These are phyloP conservation scores for Tinea semifulvella DNA, from an alignment of 2,888 invertebrate species.

Conservation along the genomic window DNA sequence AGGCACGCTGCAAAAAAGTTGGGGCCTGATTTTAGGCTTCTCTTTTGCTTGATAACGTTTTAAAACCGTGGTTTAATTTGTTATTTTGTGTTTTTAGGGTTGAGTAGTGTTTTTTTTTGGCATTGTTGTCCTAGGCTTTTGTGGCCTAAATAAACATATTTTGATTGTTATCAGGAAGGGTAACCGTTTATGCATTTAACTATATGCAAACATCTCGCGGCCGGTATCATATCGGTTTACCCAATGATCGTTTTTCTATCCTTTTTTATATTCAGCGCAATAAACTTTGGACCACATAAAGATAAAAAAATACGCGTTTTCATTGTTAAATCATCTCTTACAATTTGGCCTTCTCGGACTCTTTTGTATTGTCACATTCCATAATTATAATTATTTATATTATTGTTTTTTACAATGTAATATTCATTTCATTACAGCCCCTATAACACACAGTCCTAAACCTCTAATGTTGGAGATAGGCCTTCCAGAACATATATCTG, in stretches of 20 bases:
- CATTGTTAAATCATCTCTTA: too few species aligned
- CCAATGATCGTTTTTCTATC: conserved; percentile 1
- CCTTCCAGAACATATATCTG: too few species aligned
- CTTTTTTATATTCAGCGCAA: neutral
- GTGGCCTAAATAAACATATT: conserved; percentile 11
- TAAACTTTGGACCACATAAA: conserved; percentile 1
- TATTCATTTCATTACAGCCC: too few species aligned
- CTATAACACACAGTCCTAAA: too few species aligned
- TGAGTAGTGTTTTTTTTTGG: neutral
- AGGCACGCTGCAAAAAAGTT: too few species aligned
- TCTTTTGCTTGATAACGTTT: neutral
- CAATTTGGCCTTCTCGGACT: too few species aligned
- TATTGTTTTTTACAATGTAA: too few species aligned
- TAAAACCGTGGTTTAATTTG: neutral
- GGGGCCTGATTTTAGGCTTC: too few species aligned
- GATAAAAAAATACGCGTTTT: too few species aligned
- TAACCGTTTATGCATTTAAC: conserved; percentile 9
- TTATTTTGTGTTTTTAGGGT: neutral
- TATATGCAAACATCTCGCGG: conserved; percentile 10
- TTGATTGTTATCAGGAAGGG: conserved; percentile 8
- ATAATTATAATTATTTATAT: too few species aligned
- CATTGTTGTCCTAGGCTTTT: conserved; percentile 10
- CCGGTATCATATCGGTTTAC: neutral
- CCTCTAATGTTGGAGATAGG: too few species aligned
- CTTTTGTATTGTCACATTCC: too few species aligned